phyloP scores from a whole-genome alignment of 2,888 invertebrate genomes.

The Standfussiana lucernea region DNA sequence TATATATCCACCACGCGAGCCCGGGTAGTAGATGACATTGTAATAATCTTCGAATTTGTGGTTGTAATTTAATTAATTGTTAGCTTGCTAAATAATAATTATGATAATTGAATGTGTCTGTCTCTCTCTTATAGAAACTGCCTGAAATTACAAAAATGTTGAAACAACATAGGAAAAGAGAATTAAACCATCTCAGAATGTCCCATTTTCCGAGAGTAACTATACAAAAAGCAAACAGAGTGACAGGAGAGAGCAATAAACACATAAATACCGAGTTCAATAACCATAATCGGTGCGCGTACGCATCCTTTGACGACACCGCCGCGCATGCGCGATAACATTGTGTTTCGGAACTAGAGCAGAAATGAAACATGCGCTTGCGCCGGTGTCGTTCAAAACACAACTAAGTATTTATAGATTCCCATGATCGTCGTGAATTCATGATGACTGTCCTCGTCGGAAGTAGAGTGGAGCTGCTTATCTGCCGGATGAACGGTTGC shows the following conservation, averaged over 20 bases:
- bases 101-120: background rate
- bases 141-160: background rate
- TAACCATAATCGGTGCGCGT: conserved; percentile 64
- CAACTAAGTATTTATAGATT: conserved; percentile 56
- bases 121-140: background rate
- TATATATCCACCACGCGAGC: background rate
- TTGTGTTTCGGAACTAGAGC: conserved; percentile 82
- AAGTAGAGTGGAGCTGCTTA: conserved; percentile 48
- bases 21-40: background rate
- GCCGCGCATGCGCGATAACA: conserved; percentile 69
- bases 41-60: background rate
- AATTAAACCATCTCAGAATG: background rate
- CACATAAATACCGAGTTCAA: conserved; percentile 54
- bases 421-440: conserved; percentile 38
- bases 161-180: background rate
- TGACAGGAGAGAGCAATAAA: conserved; percentile 49
- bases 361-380: conserved; percentile 71
- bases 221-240: conserved; percentile 4
- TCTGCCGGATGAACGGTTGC: conserved; percentile 43
- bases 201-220: background rate
- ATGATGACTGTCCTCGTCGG: conserved; percentile 30
- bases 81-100: background rate
- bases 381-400: conserved; percentile 53
- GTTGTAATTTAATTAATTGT: no score
- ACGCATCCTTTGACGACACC: conserved; percentile 70